Evolutionary conservation across 2,113 vertebrate species (phyloP), one percentile per base, ranked within the genome.

Genomic region (Prochilodus magdalenae): DNA sequence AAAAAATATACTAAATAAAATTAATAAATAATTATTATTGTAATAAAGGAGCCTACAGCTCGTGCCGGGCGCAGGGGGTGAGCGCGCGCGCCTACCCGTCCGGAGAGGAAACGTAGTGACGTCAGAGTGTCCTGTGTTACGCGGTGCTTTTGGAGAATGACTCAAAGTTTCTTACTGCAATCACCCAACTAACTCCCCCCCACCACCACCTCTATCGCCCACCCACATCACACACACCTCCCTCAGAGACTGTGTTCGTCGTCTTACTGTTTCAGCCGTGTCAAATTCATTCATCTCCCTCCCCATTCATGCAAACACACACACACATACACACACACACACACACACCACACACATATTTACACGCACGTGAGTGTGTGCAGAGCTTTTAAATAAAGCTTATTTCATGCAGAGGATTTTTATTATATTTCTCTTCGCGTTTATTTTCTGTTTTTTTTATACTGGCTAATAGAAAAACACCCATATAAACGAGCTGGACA

Each of bases 281-380:
- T 62, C 69, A 51, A 57, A 57, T 51, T 49, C 73, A 51, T 75
- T 75, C 30, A 59, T 60, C 30, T 18, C n/a, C 20, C 6, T 30
- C 16, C 36, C 57, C 30, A 44, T 79, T 55, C 24, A 60, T n/a
- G 67, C 66, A 47, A 33, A 16, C 15, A 76, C 24, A 53, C 73
- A 84, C 80, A 47, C 40, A 73, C n/a, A 51, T 1, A 27, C 30
- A 78, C 69, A 77, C 12, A 86, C n/a, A n/a, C n/a, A n/a, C n/a
- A n/a, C n/a, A n/a, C n/a, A n/a, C n/a, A n/a, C n/a, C 69, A 77
- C 12, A 86, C 29, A 84, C 71, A 84, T 44, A 88, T 67, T 84
- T 83, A 84, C 59, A 63, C 75, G 63, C 62, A 55, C 20, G 53
- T 55, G 16, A 22, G 53, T 22, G 20, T 55, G 40, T 44, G 40